Evolutionary conservation across 1,140 invertebrate genomes (phyloP), one percentile per base, ranked within the genome.

Genomic region (Drosophila albomicans): DNA sequence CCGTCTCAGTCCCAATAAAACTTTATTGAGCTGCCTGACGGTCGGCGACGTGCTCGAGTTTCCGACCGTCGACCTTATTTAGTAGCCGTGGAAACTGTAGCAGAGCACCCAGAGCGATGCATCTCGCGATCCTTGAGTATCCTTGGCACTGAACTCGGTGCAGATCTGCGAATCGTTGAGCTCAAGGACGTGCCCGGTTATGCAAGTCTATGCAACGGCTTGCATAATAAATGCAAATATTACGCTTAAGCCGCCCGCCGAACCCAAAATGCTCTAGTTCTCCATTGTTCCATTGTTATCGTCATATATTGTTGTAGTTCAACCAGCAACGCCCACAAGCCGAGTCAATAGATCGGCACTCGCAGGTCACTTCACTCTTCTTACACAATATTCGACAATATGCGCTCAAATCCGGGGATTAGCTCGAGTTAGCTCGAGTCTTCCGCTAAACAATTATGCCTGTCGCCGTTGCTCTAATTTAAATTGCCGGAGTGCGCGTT

Each of bases 161-260:
- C 56, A 15, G 30, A 54, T 32, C 77, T 73, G 81, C 75, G 45
- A 82, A 75, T 71, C 20, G 52, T 62, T 38, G 10, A 38, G 8
- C 7, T 68, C 84, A 88, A 89, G 84, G 81, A 45, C 85, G 58
- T 64, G 70, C 45, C 65, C 32, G 78, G 85, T 88, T 88, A 88
- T 88, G 85, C 85, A 88, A 88, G 84, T 79, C 75, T 81, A 89
- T 89, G 84, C 85, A 89, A 89, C 66, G 84, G 79, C 81, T 88
- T 88, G 78, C 85, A 88, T 88, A 88, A 89, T 89, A 85, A 75
- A 85, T 78, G 70, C 48, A 63, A 76, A 89, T 89, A 73, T 79
- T 65, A 58, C 61, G 57, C 66, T 82, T 79, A 79, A 88, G 81
- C 77, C 70, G 79, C 78, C 38, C 28, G 46, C 51, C 16, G 73